Percentiles rank a stretch among this genome's conserved stretches.
These are phyloP conservation scores for Ellobium chinense DNA, from an alignment of 2,888 invertebrate genomes.

Conservation along the genomic window DNA sequence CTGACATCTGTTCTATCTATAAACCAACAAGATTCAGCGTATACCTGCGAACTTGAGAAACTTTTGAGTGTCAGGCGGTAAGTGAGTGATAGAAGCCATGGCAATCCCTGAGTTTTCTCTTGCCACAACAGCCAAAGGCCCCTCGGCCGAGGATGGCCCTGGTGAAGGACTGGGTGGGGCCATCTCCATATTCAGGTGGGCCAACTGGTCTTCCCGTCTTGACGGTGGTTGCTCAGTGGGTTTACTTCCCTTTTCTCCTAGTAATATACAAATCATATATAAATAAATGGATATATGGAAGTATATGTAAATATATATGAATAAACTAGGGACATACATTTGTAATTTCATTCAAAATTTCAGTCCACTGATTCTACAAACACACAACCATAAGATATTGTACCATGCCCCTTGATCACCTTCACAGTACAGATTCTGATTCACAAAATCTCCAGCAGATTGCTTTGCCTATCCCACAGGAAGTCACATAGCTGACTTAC, in stretches of 20 bases:
- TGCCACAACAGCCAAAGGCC: slow-evolving; percentile 52
- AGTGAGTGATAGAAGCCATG: slow-evolving; percentile 60
- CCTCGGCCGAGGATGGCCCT: slow-evolving; percentile 52
- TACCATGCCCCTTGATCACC: no score
- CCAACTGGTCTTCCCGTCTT: slow-evolving; percentile 80
- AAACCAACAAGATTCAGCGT: not conserved
- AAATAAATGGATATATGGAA: no score
- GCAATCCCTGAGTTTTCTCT: slow-evolving; percentile 68
- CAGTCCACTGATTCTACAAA: no score
- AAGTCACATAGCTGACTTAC: slow-evolving; percentile 59
- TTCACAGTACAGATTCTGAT: no score
- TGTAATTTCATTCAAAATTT: no score
- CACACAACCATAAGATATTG: no score
- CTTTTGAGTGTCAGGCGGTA: slow-evolving; percentile 86
- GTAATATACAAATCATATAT: not conserved
- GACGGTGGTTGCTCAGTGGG: slow-evolving; percentile 57
- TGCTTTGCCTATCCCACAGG: no score
- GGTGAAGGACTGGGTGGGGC: slow-evolving; percentile 73
- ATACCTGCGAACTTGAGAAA: slow-evolving; percentile 89
- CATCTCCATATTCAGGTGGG: slow-evolving; percentile 78
- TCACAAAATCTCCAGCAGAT: no score
- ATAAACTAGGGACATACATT: no score
- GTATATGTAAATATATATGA: no score
- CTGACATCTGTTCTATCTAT: not conserved
- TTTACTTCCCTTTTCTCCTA: slow-evolving; percentile 73